These are phyloP conservation scores for Tetrao urogallus DNA, from an alignment of 2,113 vertebrate genomes.

Conservation along the genomic window DNA sequence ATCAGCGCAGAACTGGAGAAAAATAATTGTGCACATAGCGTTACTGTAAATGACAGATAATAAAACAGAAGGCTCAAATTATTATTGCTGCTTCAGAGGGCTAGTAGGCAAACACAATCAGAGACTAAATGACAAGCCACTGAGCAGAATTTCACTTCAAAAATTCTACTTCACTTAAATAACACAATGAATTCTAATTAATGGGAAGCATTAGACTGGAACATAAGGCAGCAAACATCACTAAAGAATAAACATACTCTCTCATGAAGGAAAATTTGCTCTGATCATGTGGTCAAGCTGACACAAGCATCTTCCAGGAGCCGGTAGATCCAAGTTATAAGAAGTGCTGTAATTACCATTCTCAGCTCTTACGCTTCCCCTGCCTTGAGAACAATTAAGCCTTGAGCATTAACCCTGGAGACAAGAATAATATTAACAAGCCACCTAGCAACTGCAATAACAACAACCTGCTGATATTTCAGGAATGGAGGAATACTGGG, in stretches of 20 bases:
- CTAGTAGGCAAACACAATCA: conserved; percentile 1
- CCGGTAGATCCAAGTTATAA: not conserved
- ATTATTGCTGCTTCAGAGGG: conserved; percentile 6
- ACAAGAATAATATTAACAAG: not conserved
- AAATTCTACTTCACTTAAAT: not conserved
- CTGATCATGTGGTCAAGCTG: conserved; percentile 1
- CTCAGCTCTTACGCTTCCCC: not conserved
- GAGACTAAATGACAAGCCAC: not conserved
- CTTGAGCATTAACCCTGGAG: not conserved
- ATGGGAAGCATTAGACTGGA: conserved; percentile 12
- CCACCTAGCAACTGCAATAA: not conserved
- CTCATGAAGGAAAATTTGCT: conserved; percentile 12
- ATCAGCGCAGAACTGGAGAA: not conserved
- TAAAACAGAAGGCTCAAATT: conserved; percentile 30
- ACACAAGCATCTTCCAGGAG: conserved; percentile 2
- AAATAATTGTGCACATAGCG: not conserved
- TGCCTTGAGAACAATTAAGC: not conserved
- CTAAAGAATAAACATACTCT: conserved; percentile 46
- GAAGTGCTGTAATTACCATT: not conserved
- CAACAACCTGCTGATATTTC: not conserved
- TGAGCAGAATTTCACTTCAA: not conserved
- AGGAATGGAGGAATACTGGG: not conserved
- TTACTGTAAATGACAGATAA: conserved; percentile 27
- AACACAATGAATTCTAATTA: conserved; percentile 37
- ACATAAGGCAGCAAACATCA: conserved; percentile 24